These are phyloP conservation scores for Seira ritae DNA, from an alignment of 2,888 invertebrate genomes.

Conservation along the genomic window DNA sequence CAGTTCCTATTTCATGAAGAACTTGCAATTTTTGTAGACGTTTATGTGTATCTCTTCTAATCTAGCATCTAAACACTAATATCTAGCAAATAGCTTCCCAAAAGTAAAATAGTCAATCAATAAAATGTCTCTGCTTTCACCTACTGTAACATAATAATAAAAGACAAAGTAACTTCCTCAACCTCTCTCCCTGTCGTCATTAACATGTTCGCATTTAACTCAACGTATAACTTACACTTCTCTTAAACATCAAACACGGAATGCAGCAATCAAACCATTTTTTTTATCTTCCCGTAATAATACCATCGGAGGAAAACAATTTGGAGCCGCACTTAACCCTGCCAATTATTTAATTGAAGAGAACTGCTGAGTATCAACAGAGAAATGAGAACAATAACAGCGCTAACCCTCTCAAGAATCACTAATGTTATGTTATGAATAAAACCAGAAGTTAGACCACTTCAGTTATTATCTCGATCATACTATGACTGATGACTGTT, in stretches of 20 bases:
- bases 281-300: background rate
- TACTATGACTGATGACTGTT: constrained; percentile 12
- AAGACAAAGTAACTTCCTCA: too few species aligned
- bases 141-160: too few species aligned
- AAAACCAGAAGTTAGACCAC: constrained; percentile 16
- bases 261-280: background rate
- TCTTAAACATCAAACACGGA: constrained; percentile 3
- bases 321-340: constrained; percentile 10
- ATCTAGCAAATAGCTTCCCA: too few species aligned
- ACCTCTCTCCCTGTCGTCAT: too few species aligned
- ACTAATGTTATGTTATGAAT: constrained; percentile 13
- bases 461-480: constrained; percentile 10
- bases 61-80: too few species aligned
- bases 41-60: too few species aligned
- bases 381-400: background rate
- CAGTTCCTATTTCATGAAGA: too few species aligned
- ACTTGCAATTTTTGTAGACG: too few species aligned
- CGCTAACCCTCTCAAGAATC: constrained; percentile 6
- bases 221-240: constrained; percentile 2
- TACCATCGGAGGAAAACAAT: too few species aligned
- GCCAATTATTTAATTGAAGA: constrained; percentile 12
- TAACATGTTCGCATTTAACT: too few species aligned
- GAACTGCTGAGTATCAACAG: constrained; percentile 5
- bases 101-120: too few species aligned
- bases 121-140: too few species aligned